Conservation (phyloP, 23 tunicate genomes). For the Phallusia fumigata region DNA sequence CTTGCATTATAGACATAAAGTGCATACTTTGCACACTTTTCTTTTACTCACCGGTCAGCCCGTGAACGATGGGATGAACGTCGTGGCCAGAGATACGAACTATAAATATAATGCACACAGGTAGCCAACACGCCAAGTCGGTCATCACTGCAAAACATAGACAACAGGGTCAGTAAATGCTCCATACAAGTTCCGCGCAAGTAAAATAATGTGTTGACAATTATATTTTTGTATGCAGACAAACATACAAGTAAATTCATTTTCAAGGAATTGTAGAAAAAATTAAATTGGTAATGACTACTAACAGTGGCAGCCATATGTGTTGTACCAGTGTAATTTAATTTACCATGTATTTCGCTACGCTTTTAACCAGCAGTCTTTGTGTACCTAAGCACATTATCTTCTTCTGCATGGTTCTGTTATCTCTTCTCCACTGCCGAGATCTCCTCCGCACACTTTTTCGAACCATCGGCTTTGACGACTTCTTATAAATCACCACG, state of each 20-base stretch:
- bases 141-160: slow-evolving; percentile 54
- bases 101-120: slow-evolving; percentile 59
- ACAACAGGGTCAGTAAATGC: background rate
- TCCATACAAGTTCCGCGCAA: background rate
- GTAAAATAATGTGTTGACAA: too few species aligned
- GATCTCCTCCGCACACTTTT: slow-evolving; percentile 76
- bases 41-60: slow-evolving; percentile 45
- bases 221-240: too few species aligned
- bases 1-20: too few species aligned
- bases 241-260: background rate
- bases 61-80: slow-evolving; percentile 44
- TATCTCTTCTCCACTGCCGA: slow-evolving; percentile 86
- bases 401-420: slow-evolving; percentile 80
- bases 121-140: slow-evolving; percentile 82
- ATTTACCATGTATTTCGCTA: too few species aligned
- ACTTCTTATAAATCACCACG: slow-evolving; percentile 62
- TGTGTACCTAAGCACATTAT: slow-evolving; percentile 59
- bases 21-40: too few species aligned
- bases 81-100: slow-evolving; percentile 19
- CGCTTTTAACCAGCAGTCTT: too few species aligned
- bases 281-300: too few species aligned
- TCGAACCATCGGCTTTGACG: slow-evolving; percentile 84
- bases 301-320: too few species aligned
- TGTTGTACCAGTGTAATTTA: too few species aligned
- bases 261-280: too few species aligned